phyloP scores from a whole-genome alignment of 2,113 vertebrate genomes.

The Phaethon lepturus region DNA sequence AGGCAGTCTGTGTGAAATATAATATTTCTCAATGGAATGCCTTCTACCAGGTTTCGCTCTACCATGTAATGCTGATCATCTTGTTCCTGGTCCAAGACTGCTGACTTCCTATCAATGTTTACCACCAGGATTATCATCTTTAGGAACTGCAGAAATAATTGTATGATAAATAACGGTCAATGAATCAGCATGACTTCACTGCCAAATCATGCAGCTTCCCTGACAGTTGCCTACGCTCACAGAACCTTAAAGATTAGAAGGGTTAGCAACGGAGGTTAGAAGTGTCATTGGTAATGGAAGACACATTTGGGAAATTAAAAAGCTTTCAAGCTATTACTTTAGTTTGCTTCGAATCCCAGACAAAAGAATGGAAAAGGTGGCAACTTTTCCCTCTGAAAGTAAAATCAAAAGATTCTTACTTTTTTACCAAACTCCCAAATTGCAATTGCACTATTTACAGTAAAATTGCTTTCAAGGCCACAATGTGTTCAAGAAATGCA shows the following conservation, averaged over 20 bases:
- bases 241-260: background rate
- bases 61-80: background rate
- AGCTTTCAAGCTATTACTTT: background rate
- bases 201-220: background rate
- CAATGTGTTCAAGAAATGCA: background rate
- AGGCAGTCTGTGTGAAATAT: background rate
- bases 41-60: background rate
- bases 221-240: background rate
- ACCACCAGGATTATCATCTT: background rate
- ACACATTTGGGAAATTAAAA: background rate
- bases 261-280: background rate
- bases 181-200: conserved; percentile 28
- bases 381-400: background rate
- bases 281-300: background rate
- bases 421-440: background rate
- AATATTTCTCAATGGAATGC: background rate
- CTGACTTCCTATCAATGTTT: background rate
- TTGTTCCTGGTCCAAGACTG: background rate
- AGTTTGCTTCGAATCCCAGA: background rate
- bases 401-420: background rate
- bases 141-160: background rate
- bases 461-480: background rate
- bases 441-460: background rate
- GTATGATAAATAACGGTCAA: background rate
- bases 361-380: background rate